Evolutionary conservation across 1,140 invertebrate genomes (phyloP).

Genomic region (Atopsyche davidsoni): DNA sequence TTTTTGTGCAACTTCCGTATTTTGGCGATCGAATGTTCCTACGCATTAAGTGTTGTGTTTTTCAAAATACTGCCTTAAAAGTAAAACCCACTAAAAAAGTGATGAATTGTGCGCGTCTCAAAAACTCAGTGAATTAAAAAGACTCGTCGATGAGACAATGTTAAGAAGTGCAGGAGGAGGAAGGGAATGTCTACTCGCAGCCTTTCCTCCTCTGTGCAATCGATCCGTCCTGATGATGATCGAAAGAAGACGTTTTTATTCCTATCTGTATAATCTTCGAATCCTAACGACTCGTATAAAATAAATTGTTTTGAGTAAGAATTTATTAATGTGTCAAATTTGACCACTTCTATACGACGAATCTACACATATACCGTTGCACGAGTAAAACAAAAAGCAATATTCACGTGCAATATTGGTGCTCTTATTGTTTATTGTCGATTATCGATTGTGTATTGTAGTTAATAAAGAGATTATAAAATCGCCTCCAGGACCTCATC

Average conservation of each 20-base stretch:
- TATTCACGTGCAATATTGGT: conserved; percentile 30
- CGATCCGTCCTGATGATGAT: conserved; percentile 15
- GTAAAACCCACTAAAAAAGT: conserved; percentile 5
- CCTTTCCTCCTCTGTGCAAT: conserved; percentile 11
- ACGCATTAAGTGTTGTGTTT: no score
- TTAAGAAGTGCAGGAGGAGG: no score
- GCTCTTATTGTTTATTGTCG: conserved; percentile 27
- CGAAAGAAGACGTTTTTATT: conserved; percentile 30
- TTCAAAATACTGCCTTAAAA: no score
- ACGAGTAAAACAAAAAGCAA: conserved; percentile 24
- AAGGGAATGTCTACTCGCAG: no score
- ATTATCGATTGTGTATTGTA: conserved; percentile 17
- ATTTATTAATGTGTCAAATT: neutral
- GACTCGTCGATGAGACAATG: no score
- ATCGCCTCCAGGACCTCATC: conserved; percentile 18
- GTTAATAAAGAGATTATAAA: conserved; percentile 17
- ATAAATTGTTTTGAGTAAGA: conserved; percentile 3
- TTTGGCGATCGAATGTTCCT: no score
- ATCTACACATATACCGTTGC: conserved; percentile 19
- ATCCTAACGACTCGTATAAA: conserved; percentile 20
- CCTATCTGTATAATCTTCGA: conserved; percentile 24
- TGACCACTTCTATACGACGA: conserved; percentile 14
- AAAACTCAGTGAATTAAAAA: no score
- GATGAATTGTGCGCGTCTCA: conserved; percentile 10
- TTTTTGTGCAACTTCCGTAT: neutral